Evolutionary conservation across 1,140 invertebrate species (phyloP), one percentile per base, ranked within the genome.

Genomic region (Drosophila subpulchrella): DNA sequence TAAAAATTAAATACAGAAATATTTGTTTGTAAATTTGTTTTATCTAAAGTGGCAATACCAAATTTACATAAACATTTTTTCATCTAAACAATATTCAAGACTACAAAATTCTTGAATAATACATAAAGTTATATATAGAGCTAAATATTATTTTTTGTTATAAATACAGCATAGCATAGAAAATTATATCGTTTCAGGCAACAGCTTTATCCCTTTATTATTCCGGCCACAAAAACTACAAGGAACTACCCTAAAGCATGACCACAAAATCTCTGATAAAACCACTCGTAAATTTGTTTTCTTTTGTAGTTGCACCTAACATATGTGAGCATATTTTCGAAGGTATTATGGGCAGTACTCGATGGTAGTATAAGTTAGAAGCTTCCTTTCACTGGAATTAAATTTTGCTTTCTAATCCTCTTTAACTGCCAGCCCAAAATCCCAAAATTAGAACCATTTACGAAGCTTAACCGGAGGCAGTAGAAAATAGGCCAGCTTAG

Each of bases 401-500:
- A 11, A 36, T 36, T 41, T 54, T 34, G 6, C 36, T 32, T 27
- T 13, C 34, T 20, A 41, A 70, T 47, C 51, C 67, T 38, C 24
- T 66, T 54, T 13, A 6, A 32, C 13, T 15, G n/a, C 4, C 6
- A 53, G 8, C 24, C n/a, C 10, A 2, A 71, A 57, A 50, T 17
- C 51, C 42, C 10, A 13, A 57, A 71, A 57, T 41, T 48, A 36
- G 17, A 27, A 20, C 10, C 17, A 48, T 48, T 59, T 34, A 6
- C 27, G 3, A 4, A 4, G 50, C 39, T 44, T 27, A 34, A 27
- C 4, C 6, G 12, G 2, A 10, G 36, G 51, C 42, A 57, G 12
- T 12, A 48, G 10, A 70, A 57, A 71, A 70, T 47, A 6, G n/a
- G 50, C 36, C 36, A 50, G 44, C 65, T 58, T 58, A 58, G 53